phyloP scores from a whole-genome alignment of 37 sponge, comb jelly and placozoan species.

The Chondrosia reniformis region DNA sequence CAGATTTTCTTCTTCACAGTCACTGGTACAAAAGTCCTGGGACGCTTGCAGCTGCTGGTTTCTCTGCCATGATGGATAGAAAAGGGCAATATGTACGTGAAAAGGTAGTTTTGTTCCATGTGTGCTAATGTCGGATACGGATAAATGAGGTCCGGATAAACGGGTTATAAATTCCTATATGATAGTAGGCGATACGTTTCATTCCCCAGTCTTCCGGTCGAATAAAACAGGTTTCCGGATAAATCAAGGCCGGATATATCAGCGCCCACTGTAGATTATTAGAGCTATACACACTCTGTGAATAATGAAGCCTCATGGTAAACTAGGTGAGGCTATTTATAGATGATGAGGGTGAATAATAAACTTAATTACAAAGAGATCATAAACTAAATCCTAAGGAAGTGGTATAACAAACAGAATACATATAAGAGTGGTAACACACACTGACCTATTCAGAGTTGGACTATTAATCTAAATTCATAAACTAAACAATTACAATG shows the following conservation, averaged over 20 bases:
- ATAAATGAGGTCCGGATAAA: neutral
- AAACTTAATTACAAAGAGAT: too few relatives aligned
- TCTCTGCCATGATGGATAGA: neutral
- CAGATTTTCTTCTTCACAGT: neutral
- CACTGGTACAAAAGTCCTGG: neutral
- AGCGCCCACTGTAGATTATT: neutral
- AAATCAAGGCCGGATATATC: neutral
- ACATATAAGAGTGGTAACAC: too few relatives aligned
- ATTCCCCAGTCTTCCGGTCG: neutral
- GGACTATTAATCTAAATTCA: too few relatives aligned
- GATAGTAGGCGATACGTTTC: neutral
- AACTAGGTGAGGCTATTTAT: too few relatives aligned
- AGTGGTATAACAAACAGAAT: too few relatives aligned
- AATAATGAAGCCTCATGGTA: too few relatives aligned
- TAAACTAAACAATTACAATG: too few relatives aligned
- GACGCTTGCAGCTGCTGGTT: neutral
- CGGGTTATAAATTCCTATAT: neutral
- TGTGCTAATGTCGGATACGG: neutral
- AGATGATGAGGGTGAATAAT: too few relatives aligned
- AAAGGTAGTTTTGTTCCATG: neutral
- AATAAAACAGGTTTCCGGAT: neutral
- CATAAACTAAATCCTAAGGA: too few relatives aligned
- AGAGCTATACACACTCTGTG: neutral
- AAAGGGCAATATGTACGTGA: neutral
- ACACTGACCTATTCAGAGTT: too few relatives aligned